Evolutionary conservation across 2,113 vertebrate species (phyloP).

Genomic region (Indri indri): DNA sequence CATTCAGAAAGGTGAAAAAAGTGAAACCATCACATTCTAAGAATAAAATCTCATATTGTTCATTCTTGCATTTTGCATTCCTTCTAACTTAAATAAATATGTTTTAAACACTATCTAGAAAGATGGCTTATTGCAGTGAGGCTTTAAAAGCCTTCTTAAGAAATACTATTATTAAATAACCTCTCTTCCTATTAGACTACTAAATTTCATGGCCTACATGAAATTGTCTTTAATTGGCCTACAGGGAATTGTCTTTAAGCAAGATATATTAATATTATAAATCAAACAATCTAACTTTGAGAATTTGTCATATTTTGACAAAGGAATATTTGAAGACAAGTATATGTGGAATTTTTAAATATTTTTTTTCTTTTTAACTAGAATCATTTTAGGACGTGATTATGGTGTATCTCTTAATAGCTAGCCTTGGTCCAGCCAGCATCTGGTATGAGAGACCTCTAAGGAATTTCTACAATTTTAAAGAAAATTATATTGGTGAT

Average conservation of each 20-base stretch:
- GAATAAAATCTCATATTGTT: constrained; percentile 29
- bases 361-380: background rate
- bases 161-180: constrained; percentile 11
- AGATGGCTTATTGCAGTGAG: background rate
- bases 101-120: constrained; percentile 31
- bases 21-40: constrained; percentile 31
- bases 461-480: constrained; percentile 55
- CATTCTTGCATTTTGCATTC: constrained; percentile 42
- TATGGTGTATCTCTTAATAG: constrained; percentile 13
- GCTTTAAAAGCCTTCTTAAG: constrained; percentile 51
- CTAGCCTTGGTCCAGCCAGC: constrained; percentile 13
- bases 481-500: constrained; percentile 56
- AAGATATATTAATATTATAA: constrained; percentile 37
- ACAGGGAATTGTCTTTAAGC: background rate
- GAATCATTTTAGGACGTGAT: constrained; percentile 22
- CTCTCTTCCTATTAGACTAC: constrained; percentile 23
- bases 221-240: too few relatives aligned
- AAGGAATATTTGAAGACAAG: constrained; percentile 29
- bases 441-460: constrained; percentile 54
- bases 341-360: background rate
- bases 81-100: constrained; percentile 37
- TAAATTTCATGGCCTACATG: constrained; percentile 14
- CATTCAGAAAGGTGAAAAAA: constrained; percentile 32
- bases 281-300: constrained; percentile 41
- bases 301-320: constrained; percentile 39